Conservation (phyloP, 1,140 invertebrate genomes). For the Anastrepha ludens region DNA sequence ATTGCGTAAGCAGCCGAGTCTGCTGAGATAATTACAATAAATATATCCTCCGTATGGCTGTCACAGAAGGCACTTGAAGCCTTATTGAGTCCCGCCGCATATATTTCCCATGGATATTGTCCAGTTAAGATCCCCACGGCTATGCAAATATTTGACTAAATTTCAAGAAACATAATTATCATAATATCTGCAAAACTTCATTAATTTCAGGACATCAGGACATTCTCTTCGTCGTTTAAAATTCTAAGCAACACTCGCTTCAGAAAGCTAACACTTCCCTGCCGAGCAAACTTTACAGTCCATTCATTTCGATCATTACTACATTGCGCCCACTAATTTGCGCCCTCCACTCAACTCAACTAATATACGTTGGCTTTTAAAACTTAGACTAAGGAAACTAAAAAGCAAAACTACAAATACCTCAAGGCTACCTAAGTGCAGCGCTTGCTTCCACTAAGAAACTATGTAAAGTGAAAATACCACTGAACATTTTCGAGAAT, state of each 20-base stretch:
- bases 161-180: too few relatives aligned
- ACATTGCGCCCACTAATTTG: not conserved
- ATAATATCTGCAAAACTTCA: too few relatives aligned
- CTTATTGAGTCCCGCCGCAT: too few relatives aligned
- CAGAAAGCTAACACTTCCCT: not conserved
- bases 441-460: not conserved
- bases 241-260: not conserved
- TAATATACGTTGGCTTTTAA: not conserved
- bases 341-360: not conserved
- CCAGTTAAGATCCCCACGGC: too few relatives aligned
- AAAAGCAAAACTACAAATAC: not conserved
- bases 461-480: not conserved
- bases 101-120: too few relatives aligned
- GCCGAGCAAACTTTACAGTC: not conserved
- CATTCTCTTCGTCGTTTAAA: not conserved
- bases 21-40: too few relatives aligned
- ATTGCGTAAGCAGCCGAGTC: too few relatives aligned
- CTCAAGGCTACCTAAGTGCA: not conserved
- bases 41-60: too few relatives aligned
- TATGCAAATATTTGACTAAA: too few relatives aligned
- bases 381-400: constrained; percentile 18
- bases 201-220: not conserved
- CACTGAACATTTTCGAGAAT: not conserved
- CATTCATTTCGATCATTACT: not conserved
- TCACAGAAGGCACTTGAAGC: too few relatives aligned